These are phyloP conservation scores for Cydia strobilella DNA, from an alignment of 1,140 invertebrate genomes.

Conservation along the genomic window DNA sequence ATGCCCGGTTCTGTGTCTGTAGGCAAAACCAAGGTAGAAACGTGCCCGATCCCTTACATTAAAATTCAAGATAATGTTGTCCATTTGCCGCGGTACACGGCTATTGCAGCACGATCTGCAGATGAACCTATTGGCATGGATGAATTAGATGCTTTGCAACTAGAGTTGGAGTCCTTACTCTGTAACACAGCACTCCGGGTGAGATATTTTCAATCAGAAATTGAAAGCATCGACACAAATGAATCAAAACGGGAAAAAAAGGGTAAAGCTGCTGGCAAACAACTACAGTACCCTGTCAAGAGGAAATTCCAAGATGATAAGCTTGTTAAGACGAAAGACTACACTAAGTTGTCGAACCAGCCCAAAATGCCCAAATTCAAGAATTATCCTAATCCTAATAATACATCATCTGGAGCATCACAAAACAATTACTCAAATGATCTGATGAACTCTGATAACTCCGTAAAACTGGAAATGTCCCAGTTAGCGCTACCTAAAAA, in stretches of 20 bases:
- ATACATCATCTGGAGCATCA: slow-evolving; percentile 64
- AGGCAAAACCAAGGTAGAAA: slow-evolving; percentile 71
- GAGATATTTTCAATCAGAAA: slow-evolving; percentile 88
- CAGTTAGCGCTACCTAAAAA: slow-evolving; percentile 88
- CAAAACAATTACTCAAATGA: slow-evolving; percentile 71
- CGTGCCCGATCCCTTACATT: slow-evolving; percentile 71
- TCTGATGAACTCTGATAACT: slow-evolving; percentile 79
- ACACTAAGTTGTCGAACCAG: slow-evolving; percentile 74
- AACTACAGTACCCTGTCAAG: slow-evolving; percentile 80
- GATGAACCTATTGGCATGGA: slow-evolving; percentile 82
- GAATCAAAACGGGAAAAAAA: slow-evolving; percentile 85
- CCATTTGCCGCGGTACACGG: slow-evolving; percentile 66
- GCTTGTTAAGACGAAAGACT: slow-evolving; percentile 78
- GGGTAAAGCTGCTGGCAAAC: slow-evolving; percentile 81
- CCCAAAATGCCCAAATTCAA: slow-evolving; percentile 81
- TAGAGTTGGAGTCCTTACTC: slow-evolving; percentile 93
- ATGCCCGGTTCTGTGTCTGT: slow-evolving; percentile 62
- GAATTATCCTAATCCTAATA: slow-evolving; percentile 57
- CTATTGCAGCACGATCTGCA: slow-evolving; percentile 69
- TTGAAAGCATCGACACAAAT: slow-evolving; percentile 84
- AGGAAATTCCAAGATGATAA: slow-evolving; percentile 81
- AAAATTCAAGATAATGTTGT: slow-evolving; percentile 70
- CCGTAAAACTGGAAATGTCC: slow-evolving; percentile 84
- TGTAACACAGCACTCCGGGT: slow-evolving; percentile 89
- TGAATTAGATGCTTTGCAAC: slow-evolving; percentile 91